These are phyloP conservation scores for Salvelinus sp. DNA, from an alignment of 2,113 vertebrate genomes.

Conservation along the genomic window DNA sequence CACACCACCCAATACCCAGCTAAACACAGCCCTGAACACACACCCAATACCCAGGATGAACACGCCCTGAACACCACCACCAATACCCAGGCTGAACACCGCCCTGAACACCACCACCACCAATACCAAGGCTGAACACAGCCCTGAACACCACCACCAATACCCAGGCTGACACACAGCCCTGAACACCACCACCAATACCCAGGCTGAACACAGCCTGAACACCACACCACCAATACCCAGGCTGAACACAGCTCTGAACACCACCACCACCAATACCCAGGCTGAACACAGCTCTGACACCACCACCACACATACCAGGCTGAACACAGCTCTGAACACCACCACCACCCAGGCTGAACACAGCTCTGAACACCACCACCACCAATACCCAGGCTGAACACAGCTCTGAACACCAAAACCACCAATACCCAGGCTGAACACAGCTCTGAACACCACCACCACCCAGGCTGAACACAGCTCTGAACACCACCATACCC, in stretches of 20 bases:
- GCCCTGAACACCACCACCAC: neutral
- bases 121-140: constrained; percentile 32
- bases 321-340: neutral
- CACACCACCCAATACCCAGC: neutral
- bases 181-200: no score
- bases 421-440: no score
- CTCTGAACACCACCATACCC: constrained; percentile 11
- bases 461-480: constrained; percentile 26
- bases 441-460: neutral
- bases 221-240: constrained; percentile 25
- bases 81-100: no score
- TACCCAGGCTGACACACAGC: no score
- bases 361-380: neutral
- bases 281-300: no score
- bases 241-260: constrained; percentile 3
- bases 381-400: no score
- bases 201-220: neutral
- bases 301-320: no score
- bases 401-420: no score
- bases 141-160: neutral
- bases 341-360: constrained; percentile 28
- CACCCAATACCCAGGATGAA: no score
- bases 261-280: neutral
- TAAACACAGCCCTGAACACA: neutral
- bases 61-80: no score